phyloP scores from a whole-genome alignment of 2,797 vertebrate genomes.

The Oreortyx pictus region DNA sequence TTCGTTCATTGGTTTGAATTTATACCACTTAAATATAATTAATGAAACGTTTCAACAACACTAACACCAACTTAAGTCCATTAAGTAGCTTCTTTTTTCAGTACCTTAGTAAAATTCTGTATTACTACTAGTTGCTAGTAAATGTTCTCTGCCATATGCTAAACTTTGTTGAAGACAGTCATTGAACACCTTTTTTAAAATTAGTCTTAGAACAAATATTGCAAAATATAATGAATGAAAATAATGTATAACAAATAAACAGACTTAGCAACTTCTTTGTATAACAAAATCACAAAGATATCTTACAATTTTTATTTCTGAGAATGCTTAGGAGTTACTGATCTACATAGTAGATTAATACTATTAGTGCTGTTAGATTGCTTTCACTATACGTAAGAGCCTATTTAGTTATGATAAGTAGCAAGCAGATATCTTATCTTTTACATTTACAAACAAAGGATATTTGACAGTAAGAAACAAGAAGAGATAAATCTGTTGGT shows the following conservation, averaged over 20 bases:
- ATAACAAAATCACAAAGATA: neutral
- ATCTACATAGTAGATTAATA: neutral
- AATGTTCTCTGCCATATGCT: neutral
- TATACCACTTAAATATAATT: neutral
- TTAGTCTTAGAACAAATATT: neutral
- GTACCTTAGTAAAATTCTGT: too few relatives aligned
- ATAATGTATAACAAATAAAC: neutral
- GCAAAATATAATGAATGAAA: neutral
- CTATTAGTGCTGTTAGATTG: neutral
- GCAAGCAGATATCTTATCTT: neutral
- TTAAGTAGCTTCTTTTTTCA: neutral
- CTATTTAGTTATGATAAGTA: neutral
- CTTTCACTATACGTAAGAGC: neutral
- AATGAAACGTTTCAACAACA: neutral
- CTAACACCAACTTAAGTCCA: neutral
- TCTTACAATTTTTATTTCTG: neutral
- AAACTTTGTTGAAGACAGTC: neutral
- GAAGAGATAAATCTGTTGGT: conserved; percentile 22
- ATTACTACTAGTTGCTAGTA: neutral
- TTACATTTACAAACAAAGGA: neutral
- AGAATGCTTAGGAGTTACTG: accelerated
- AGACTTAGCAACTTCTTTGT: neutral
- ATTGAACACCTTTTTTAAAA: neutral
- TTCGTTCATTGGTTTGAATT: neutral
- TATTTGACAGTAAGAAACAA: neutral